A percentile compares a stretch with the other conserved stretches of the same genome.
phyloP scores from a whole-genome alignment of 64 coral and sea anemone genomes.

The Stylophora pistillata region DNA sequence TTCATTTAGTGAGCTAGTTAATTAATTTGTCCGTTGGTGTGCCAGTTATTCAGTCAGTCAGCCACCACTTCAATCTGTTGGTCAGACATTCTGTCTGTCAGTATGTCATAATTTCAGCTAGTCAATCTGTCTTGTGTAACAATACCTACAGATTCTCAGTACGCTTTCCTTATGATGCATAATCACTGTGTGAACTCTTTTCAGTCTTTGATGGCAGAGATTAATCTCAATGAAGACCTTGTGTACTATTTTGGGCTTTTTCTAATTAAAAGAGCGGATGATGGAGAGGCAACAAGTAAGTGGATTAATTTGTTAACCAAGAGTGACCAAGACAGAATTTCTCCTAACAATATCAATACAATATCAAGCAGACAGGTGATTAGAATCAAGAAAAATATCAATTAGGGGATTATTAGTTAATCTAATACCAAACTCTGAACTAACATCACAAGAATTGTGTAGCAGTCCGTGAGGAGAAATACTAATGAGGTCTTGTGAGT shows the following conservation, averaged over 20 bases:
- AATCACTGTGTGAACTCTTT: neutral
- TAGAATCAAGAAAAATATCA: neutral
- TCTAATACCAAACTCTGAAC: too few species aligned
- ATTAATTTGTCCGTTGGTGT: too few species aligned
- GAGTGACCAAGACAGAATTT: too few species aligned
- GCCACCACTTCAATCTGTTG: neutral
- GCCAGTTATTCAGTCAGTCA: neutral
- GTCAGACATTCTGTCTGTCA: too few species aligned
- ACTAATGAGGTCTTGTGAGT: too few species aligned
- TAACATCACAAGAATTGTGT: too few species aligned
- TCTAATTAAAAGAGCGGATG: slow-evolving; percentile 86
- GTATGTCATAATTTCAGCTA: too few species aligned
- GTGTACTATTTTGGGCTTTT: slow-evolving; percentile 93
- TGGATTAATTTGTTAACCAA: neutral
- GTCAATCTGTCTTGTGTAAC: neutral
- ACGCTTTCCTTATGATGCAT: too few species aligned
- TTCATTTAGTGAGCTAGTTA: neutral
- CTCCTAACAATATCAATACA: too few species aligned
- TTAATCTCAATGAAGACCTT: slow-evolving; percentile 73
- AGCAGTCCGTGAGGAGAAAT: too few species aligned
- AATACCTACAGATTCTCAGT: neutral
- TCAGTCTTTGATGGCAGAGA: slow-evolving; percentile 86
- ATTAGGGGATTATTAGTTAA: too few species aligned
- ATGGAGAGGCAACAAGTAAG: slow-evolving; percentile 84
- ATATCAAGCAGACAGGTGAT: neutral